Evolutionary conservation across 2,113 vertebrate genomes (phyloP).

Genomic region (Eulemur rufifrons): DNA sequence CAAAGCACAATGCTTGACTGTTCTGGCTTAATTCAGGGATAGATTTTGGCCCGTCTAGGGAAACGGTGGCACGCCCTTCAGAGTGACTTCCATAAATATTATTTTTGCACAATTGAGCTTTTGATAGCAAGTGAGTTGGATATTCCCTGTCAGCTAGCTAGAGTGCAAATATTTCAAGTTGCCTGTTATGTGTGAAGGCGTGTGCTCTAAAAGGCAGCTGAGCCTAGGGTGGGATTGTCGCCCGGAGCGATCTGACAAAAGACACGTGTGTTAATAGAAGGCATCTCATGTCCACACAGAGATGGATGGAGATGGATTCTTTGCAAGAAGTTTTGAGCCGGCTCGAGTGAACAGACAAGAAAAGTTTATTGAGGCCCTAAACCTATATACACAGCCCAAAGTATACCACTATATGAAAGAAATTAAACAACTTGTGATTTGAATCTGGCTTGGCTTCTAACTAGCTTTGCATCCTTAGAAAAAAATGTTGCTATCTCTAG

Average conservation of each 20-base stretch:
- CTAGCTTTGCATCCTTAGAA: background rate
- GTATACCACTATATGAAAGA: background rate
- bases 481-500: background rate
- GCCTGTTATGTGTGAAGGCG: background rate
- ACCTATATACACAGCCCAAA: background rate
- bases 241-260: background rate
- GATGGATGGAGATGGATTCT: background rate
- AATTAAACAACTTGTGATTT: background rate
- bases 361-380: background rate
- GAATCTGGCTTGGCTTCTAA: background rate
- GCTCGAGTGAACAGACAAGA: background rate
- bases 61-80: background rate
- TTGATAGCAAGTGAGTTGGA: constrained; percentile 43
- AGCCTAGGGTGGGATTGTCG: background rate
- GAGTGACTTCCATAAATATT: background rate
- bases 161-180: constrained; percentile 44
- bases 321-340: background rate
- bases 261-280: background rate
- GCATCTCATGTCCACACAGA: background rate
- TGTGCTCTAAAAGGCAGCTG: constrained; percentile 51
- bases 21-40: background rate
- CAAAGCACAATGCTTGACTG: background rate
- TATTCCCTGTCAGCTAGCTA: constrained; percentile 25
- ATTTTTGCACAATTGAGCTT: constrained; percentile 42
- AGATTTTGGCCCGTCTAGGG: background rate